Evolutionary conservation across 2,797 vertebrate genomes (phyloP).

Genomic region (Scomberomorus guttatus): DNA sequence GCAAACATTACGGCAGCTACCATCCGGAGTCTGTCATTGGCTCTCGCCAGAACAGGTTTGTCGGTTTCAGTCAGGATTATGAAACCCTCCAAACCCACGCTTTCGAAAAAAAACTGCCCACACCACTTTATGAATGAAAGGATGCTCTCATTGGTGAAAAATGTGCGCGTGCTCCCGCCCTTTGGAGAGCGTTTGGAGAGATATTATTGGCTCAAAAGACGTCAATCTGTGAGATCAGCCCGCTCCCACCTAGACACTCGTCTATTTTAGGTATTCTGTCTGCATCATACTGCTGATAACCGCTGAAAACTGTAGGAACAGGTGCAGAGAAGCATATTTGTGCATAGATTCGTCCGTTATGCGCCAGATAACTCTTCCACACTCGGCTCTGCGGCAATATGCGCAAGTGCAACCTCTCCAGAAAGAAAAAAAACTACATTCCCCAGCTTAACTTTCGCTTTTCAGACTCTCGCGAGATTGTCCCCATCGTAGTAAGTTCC

Average conservation of each 20-base stretch:
- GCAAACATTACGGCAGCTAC: slow-evolving; percentile 69
- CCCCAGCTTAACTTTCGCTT: slow-evolving; percentile 46
- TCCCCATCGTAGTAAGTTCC: slow-evolving; percentile 38
- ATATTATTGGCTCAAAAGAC: slow-evolving; percentile 64
- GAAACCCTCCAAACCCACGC: slow-evolving; percentile 85
- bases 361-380: not conserved
- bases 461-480: slow-evolving; percentile 79
- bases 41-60: slow-evolving; percentile 77
- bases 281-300: slow-evolving; percentile 55
- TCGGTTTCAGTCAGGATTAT: slow-evolving; percentile 85
- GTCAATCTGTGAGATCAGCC: slow-evolving; percentile 73
- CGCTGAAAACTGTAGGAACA: not conserved
- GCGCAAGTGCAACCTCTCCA: not conserved
- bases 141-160: slow-evolving; percentile 80
- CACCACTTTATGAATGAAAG: slow-evolving; percentile 88
- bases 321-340: not conserved
- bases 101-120: slow-evolving; percentile 77
- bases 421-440: slow-evolving; percentile 77
- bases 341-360: not conserved
- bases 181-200: slow-evolving; percentile 28
- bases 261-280: slow-evolving; percentile 62
- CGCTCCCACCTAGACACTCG: slow-evolving; percentile 58
- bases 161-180: slow-evolving; percentile 69
- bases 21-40: slow-evolving; percentile 77
- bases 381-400: not conserved